phyloP scores from a whole-genome alignment of 2,888 invertebrate species.

The Palloptera scutellata region DNA sequence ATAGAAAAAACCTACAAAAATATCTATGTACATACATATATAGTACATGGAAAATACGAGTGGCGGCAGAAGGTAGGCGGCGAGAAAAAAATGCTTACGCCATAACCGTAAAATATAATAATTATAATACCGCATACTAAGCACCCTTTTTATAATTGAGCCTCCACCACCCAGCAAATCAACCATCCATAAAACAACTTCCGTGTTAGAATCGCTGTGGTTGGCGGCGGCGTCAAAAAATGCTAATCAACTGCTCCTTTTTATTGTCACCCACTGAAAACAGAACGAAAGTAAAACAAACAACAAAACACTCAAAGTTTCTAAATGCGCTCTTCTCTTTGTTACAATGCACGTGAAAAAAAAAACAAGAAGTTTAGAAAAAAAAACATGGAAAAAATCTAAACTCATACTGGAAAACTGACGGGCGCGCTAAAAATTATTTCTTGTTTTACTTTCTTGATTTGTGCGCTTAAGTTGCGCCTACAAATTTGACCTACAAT shows the following conservation, averaged over 20 bases:
- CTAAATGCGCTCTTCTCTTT: neutral
- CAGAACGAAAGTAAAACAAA: conserved; percentile 4
- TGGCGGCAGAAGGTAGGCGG: neutral
- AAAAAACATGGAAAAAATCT: neutral
- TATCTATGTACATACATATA: too few species aligned
- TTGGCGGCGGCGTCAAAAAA: conserved; percentile 20
- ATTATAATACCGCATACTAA: conserved; percentile 43
- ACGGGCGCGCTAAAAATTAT: too few species aligned
- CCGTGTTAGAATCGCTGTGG: neutral
- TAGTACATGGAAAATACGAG: neutral
- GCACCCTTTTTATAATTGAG: conserved; percentile 16
- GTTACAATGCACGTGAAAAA: neutral
- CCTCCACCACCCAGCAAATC: neutral
- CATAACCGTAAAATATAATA: conserved; percentile 51
- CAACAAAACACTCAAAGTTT: neutral
- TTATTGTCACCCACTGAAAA: conserved; percentile 23
- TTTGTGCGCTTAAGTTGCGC: too few species aligned
- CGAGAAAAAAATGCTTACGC: conserved; percentile 11
- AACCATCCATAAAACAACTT: neutral
- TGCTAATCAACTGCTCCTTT: conserved; percentile 51
- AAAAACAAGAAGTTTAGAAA: neutral
- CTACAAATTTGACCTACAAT: too few species aligned
- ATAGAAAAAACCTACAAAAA: neutral
- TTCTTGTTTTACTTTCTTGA: too few species aligned
- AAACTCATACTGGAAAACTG: too few species aligned